These are phyloP conservation scores for Alosa alosa DNA, from an alignment of 2,113 vertebrate species.

Conservation along the genomic window DNA sequence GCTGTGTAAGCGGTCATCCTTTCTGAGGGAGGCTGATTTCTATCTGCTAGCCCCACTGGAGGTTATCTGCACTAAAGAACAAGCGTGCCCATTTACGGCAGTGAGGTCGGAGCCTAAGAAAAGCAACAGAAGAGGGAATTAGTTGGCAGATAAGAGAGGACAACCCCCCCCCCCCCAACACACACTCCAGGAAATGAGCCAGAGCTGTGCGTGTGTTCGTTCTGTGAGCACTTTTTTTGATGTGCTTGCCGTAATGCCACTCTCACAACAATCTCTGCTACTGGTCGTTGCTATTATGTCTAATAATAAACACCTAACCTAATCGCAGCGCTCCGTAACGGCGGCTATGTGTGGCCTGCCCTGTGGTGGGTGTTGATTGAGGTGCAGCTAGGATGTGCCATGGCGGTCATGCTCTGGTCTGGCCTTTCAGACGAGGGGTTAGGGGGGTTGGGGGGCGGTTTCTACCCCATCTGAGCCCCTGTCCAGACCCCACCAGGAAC, in stretches of 20 bases:
- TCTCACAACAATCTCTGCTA: background rate
- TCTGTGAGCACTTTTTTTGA: background rate
- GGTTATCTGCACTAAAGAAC: constrained; percentile 62
- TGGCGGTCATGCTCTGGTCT: constrained; percentile 34
- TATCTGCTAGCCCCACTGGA: constrained; percentile 66
- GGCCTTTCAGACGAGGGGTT: constrained; percentile 15
- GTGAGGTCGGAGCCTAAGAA: constrained; percentile 46
- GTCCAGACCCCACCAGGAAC: constrained; percentile 37
- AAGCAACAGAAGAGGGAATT: constrained; percentile 19
- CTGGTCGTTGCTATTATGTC: background rate
- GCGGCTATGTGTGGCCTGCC: background rate
- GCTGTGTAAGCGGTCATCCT: constrained; percentile 71
- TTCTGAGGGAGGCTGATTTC: constrained; percentile 71
- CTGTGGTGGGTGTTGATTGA: constrained; percentile 18
- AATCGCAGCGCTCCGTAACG: background rate
- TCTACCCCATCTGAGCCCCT: constrained; percentile 30
- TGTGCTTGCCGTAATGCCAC: background rate
- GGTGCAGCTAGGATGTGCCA: background rate
- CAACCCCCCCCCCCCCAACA: no score
- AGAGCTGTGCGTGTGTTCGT: background rate
- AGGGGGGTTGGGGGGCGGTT: background rate
- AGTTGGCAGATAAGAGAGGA: background rate
- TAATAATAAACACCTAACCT: constrained; percentile 7
- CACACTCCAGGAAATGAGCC: background rate
- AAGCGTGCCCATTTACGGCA: constrained; percentile 42